phyloP scores from a whole-genome alignment of 2,888 invertebrate species.

The Teleogryllus oceanicus region DNA sequence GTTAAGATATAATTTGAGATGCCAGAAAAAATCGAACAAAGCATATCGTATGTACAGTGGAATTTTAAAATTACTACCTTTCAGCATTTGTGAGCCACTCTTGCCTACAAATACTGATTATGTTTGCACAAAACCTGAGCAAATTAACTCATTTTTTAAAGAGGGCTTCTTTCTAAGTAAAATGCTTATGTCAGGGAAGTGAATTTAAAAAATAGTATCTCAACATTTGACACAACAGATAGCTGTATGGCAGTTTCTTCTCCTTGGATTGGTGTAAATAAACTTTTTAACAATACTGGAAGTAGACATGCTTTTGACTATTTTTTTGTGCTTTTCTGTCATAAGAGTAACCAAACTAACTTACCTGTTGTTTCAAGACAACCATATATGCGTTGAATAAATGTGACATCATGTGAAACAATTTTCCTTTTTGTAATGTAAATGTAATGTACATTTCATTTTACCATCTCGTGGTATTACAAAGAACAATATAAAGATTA shows the following conservation, averaged over 20 bases:
- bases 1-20: conserved; percentile 21
- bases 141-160: conserved; percentile 3
- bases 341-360: conserved; percentile 1
- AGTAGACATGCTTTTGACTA: conserved; percentile 18
- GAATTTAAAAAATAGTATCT: conserved; percentile 1
- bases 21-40: conserved; percentile 12
- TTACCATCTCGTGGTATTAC: neutral
- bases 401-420: neutral
- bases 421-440: neutral
- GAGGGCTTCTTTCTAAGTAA: conserved; percentile 18
- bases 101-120: conserved; percentile 22
- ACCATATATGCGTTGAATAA: neutral
- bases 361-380: neutral
- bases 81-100: conserved; percentile 22
- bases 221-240: conserved; percentile 18
- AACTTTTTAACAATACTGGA: conserved; percentile 23
- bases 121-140: conserved; percentile 20
- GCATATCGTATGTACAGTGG: conserved; percentile 26
- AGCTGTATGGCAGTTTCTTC: conserved; percentile 21
- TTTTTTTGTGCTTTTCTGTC: conserved; percentile 3
- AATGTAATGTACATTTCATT: neutral
- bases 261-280: conserved; percentile 25
- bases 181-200: neutral
- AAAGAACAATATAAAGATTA: neutral
- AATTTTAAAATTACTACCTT: neutral